These are phyloP conservation scores for Acipenser oxyrinchus DNA, from an alignment of 2,797 vertebrate species.

Conservation along the genomic window DNA sequence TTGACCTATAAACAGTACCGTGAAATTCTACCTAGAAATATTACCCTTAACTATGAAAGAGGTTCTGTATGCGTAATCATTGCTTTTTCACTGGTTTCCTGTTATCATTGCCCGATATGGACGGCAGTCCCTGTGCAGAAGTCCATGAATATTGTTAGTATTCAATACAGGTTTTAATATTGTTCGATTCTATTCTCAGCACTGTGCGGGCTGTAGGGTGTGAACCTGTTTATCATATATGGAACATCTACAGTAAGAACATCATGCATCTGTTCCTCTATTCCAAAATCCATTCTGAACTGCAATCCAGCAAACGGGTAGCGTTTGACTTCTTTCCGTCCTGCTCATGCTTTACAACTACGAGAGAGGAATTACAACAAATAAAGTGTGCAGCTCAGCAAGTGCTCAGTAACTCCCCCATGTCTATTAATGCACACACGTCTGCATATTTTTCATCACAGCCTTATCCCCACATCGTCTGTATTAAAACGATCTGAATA, in stretches of 20 bases:
- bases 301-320: not conserved
- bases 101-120: too few species aligned
- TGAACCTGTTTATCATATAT: not conserved
- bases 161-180: too few species aligned
- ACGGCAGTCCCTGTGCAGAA: not conserved
- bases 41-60: not conserved
- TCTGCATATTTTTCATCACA: conserved; percentile 21
- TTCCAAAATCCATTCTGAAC: not conserved
- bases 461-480: conserved; percentile 16
- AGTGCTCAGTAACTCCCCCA: conserved; percentile 14
- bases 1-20: too few species aligned
- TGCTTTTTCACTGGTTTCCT: too few species aligned
- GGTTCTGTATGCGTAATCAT: too few species aligned
- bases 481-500: conserved; percentile 19
- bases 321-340: not conserved
- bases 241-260: too few species aligned
- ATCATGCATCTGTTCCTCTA: not conserved
- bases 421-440: conserved; percentile 30
- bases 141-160: too few species aligned
- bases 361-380: conserved; percentile 13
- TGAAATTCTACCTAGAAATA: too few species aligned
- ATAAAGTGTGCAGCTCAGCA: conserved; percentile 20
- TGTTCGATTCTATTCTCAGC: too few species aligned
- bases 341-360: not conserved
- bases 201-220: too few species aligned